Base-by-base conservation (phyloP, 2,797 vertebrate genomes). In the Triplophysa bombifrons region DNA sequence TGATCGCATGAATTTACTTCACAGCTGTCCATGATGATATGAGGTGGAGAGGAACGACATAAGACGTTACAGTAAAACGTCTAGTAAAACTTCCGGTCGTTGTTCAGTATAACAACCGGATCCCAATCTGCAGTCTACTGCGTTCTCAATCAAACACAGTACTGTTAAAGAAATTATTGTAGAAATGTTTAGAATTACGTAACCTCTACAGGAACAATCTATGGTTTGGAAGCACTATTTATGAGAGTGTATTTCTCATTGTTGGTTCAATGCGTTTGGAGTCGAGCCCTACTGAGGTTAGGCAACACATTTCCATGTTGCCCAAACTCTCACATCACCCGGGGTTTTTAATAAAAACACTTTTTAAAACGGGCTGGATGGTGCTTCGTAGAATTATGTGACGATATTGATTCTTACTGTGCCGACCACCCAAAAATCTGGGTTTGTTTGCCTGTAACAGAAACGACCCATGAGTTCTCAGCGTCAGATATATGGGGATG, bases 391-490 rank as follows among this genome's bases (percentile, higher is more conserved):
- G n/a, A 27, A 63, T 70, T 50, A 80, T 44, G 17, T 34, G 73
- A 58, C 6, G 51, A 67, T 50, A 68, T 60, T 50, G 56, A 55
- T 70, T 72, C 46, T 66, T 10, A 50, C 73, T 25, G 56, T 34
- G 72, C 20, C 20, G 53, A 63, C 80, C 79, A 74, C 74, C 70
- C 69, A 77, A 70, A 78, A 77, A 69, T 41, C 34, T 56, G n/a
- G n/a, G 41, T 27, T 61, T 60, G 72, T 66, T 56, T 67, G 73
- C 50, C 60, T 64, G 66, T 69, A 65, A 74, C 73, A 25, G 17
- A 61, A 27, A 20, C 8, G 74, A 77, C 38, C 74, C 9, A 4
- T 69, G 30, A 77, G 64, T 48, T 69, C 53, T 58, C 74, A 44
- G 51, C 20, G 30, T 60, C 44, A 55, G 53, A 72, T 50, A 44